Evolutionary conservation across 2,797 vertebrate genomes (phyloP).

Genomic region (Neosalanx taihuensis): DNA sequence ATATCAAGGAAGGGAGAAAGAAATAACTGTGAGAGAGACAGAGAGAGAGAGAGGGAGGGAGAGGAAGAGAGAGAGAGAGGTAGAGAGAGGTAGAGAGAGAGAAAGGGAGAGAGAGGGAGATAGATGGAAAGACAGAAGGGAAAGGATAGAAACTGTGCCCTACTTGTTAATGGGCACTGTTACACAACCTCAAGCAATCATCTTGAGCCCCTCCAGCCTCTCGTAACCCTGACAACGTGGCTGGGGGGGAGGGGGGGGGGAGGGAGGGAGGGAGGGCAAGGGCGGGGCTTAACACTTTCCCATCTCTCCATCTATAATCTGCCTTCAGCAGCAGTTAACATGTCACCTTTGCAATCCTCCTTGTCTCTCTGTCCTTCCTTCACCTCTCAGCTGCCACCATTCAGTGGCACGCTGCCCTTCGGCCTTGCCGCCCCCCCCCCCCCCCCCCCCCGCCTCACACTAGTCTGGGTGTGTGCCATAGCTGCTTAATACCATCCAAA

Average conservation of each 20-base stretch:
- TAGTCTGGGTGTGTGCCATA: background rate
- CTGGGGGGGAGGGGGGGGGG: conserved; percentile 33
- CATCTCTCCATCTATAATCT: too few species aligned
- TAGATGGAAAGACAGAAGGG: background rate
- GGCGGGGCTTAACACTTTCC: too few species aligned
- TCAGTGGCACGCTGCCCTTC: background rate
- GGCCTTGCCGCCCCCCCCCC: background rate
- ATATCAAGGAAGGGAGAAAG: conserved; percentile 32
- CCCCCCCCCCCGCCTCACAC: background rate
- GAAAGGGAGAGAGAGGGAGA: background rate
- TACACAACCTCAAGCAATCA: conserved; percentile 56
- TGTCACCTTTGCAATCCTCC: too few species aligned
- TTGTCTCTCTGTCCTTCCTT: background rate
- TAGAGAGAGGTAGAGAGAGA: background rate
- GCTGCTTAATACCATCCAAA: background rate
- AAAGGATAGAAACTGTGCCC: conserved; percentile 36
- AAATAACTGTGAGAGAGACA: conserved; percentile 23
- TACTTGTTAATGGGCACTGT: conserved; percentile 53
- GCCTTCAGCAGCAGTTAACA: too few species aligned
- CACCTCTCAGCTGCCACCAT: background rate
- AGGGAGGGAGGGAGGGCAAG: conserved; percentile 3
- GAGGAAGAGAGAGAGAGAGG: background rate
- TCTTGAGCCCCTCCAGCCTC: conserved; percentile 48
- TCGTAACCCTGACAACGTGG: conserved; percentile 44
- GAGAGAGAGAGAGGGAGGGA: background rate